These are phyloP conservation scores for Torymus texanus DNA, from an alignment of 2,888 invertebrate species.

Conservation along the genomic window DNA sequence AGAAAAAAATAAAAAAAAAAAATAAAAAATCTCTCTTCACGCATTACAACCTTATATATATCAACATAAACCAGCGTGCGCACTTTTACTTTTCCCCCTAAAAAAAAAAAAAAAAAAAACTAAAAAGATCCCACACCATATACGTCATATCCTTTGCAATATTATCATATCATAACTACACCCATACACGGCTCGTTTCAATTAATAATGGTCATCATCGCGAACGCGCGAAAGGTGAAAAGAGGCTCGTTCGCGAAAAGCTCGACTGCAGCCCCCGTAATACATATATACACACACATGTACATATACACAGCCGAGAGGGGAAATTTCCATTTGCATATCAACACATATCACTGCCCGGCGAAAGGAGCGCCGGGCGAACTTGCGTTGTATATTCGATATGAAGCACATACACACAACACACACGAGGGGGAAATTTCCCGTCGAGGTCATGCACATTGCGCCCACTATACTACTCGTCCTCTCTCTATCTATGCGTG, in stretches of 20 bases:
- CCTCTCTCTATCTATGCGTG: no score
- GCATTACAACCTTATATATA: no score
- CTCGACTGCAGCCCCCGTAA: no score
- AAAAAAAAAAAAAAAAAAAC: background rate
- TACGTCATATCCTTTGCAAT: background rate
- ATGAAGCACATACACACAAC: slow-evolving; percentile 21
- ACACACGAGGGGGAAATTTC: slow-evolving; percentile 52
- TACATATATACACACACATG: background rate
- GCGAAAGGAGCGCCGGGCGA: slow-evolving; percentile 25
- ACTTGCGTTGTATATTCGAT: background rate
- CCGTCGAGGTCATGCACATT: slow-evolving; percentile 42
- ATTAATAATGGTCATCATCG: no score
- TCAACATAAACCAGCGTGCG: no score
- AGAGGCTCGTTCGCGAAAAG: no score
- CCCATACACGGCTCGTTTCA: no score
- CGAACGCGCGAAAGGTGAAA: no score
- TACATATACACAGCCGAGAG: slow-evolving; percentile 23
- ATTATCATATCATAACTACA: no score
- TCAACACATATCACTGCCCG: slow-evolving; percentile 56
- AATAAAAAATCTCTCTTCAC: no score
- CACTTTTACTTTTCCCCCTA: background rate
- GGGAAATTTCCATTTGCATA: slow-evolving; percentile 57
- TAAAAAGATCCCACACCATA: background rate
- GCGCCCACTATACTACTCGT: background rate
- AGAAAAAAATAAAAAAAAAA: no score